phyloP scores from a whole-genome alignment of 2,113 vertebrate species.

The Colinus virginianus region DNA sequence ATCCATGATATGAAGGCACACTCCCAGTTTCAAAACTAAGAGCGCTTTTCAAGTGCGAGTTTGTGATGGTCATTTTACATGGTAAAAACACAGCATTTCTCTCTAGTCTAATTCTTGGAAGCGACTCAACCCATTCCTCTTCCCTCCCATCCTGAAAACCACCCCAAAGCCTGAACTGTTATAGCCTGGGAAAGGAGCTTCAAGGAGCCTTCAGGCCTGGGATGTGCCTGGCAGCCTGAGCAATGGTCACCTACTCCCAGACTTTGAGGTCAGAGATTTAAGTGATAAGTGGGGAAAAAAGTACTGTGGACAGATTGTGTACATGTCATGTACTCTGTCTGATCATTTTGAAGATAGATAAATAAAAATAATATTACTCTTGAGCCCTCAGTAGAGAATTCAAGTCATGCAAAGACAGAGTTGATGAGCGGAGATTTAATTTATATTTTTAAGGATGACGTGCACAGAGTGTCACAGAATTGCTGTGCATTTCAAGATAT shows the following conservation, averaged over 20 bases:
- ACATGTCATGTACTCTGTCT: neutral
- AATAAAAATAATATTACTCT: neutral
- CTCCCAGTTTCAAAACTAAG: neutral
- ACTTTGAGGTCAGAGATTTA: neutral
- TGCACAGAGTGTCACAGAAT: neutral
- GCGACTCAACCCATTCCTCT: neutral
- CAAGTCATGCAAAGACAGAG: neutral
- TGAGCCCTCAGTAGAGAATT: neutral
- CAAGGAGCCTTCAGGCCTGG: neutral
- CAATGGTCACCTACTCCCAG: neutral
- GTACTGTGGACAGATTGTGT: neutral
- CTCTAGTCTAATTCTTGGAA: neutral
- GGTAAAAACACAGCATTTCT: neutral
- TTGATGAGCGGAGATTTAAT: neutral
- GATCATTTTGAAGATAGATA: neutral
- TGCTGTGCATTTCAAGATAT: constrained; percentile 12
- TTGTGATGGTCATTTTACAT: neutral
- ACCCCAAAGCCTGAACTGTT: neutral
- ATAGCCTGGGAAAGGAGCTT: neutral
- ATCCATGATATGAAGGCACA: neutral
- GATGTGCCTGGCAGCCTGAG: neutral
- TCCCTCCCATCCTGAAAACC: neutral
- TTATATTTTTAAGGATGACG: neutral
- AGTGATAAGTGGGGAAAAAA: neutral
- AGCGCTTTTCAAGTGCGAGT: neutral